Base-by-base conservation (phyloP, 2,888 invertebrate species). In the Sclerodermus sp. region DNA sequence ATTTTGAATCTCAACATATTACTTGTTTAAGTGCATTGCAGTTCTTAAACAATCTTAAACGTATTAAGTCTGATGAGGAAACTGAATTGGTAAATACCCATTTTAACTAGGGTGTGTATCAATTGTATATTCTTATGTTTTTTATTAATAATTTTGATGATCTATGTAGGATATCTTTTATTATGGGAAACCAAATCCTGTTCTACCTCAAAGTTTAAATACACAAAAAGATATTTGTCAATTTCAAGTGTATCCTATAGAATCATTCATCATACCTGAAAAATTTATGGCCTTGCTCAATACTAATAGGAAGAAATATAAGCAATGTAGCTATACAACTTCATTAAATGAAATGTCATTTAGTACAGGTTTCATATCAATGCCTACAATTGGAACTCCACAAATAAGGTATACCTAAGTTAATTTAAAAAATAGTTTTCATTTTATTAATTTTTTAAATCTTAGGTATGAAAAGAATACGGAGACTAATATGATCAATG, bases 231-330 rank as follows among this genome's bases (percentile, higher is more conserved):
- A 23, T 23, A n/a, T n/a, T n/a, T n/a, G n/a, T 23, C 61, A 60
- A 6, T 73, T 73, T 56, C 70, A 73, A 60, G 53, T 65, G 14
- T 76, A 74, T 58, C 74, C 77, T 0, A 48, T 67, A 39, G 74
- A 76, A 53, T 62, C 66, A 1, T 70, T 74, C 16, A 18, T 57
- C 12, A 48, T 71, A n/a, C 67, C 77, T 0, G 61, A 64, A 2
- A 67, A 66, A 58, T 74, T 77, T 46, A 67, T 74, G 47, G 46
- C 61, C 5, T 53, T 66, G 38, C 53, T 75, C 42, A 62, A 60
- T 4, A 57, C 58, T 45, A 52, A 62, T 8, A 49, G 56, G 16
- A 41, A 52, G 31, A 51, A 47, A 45, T 45, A 55, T 39, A 51
- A 48, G 9, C 47, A 43, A 8, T 45, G 61, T 6, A 55, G 47